These are phyloP conservation scores for Monochamus saltuarius DNA, from an alignment of 1,140 invertebrate genomes.

Conservation along the genomic window DNA sequence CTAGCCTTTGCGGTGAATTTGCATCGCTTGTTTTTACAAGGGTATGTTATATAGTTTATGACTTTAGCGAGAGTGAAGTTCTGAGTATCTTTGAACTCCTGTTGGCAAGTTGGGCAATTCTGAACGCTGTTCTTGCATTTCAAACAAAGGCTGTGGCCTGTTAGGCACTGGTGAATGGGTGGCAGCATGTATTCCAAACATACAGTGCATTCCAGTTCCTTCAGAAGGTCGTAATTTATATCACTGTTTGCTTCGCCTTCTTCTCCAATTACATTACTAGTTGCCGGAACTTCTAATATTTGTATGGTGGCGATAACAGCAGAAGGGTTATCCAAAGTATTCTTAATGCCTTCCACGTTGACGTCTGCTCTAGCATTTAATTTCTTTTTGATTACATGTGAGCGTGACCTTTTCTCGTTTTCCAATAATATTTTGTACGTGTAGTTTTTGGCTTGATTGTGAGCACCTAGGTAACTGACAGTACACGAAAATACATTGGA, in stretches of 20 bases:
- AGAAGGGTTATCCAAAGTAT: constrained; percentile 21
- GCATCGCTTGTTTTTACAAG: constrained; percentile 29
- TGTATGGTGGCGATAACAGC: constrained; percentile 19
- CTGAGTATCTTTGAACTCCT: constrained; percentile 67
- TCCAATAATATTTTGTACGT: constrained; percentile 20
- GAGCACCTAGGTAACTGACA: constrained; percentile 17
- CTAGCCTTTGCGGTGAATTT: constrained; percentile 17
- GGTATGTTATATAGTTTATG: constrained; percentile 29
- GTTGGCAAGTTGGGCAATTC: constrained; percentile 72
- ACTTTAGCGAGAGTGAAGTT: constrained; percentile 73
- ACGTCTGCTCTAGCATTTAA: constrained; percentile 1
- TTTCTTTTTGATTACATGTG: constrained; percentile 10
- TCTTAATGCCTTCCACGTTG: neutral
- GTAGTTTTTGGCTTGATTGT: constrained; percentile 7
- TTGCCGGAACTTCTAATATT: constrained; percentile 3
- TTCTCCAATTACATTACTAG: neutral
- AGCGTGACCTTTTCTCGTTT: constrained; percentile 10
- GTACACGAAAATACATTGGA: constrained; percentile 20
- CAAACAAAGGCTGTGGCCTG: constrained; percentile 75
- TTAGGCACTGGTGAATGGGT: constrained; percentile 73
- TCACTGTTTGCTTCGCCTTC: neutral
- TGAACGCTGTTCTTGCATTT: constrained; percentile 65
- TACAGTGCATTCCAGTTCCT: constrained; percentile 63
- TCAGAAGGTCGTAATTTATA: constrained; percentile 15
- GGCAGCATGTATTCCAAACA: constrained; percentile 70